phyloP scores from a whole-genome alignment of 2,113 vertebrate species.

The Cairina moschata region DNA sequence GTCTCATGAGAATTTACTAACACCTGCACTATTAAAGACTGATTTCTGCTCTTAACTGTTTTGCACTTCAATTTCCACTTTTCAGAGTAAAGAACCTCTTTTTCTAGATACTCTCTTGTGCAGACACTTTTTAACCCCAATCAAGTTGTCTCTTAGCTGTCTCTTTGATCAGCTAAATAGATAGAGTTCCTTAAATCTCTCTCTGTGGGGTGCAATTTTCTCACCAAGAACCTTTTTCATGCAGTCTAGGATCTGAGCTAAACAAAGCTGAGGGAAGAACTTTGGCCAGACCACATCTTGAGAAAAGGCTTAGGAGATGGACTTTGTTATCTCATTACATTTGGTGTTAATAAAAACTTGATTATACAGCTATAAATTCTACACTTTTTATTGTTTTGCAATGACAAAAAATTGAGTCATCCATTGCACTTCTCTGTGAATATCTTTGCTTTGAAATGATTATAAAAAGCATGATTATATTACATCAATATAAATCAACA shows the following conservation, averaged over 20 bases:
- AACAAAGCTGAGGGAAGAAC: not conserved
- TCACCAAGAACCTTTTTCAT: constrained; percentile 7
- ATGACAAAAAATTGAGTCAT: constrained; percentile 34
- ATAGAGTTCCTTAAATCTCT: constrained; percentile 10
- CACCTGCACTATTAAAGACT: not conserved
- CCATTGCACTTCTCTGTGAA: not conserved
- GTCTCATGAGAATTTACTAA: not conserved
- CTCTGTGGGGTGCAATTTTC: constrained; percentile 23
- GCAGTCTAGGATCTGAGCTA: not conserved
- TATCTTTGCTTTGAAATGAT: constrained; percentile 23
- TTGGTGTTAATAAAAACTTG: constrained; percentile 61
- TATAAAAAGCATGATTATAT: constrained; percentile 20
- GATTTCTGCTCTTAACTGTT: not conserved
- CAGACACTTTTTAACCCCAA: not conserved
- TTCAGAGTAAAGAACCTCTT: not conserved
- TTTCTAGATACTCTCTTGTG: not conserved
- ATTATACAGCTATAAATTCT: constrained; percentile 52
- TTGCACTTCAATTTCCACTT: not conserved
- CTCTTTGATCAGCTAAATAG: constrained; percentile 29
- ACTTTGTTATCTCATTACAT: constrained; percentile 52
- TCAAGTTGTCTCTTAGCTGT: not conserved
- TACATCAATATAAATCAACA: constrained; percentile 41
- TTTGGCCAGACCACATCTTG: not conserved
- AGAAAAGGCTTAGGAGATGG: constrained; percentile 23
- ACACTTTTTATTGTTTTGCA: constrained; percentile 49